A percentile compares a stretch with the other conserved stretches of the same genome.
Conservation (phyloP, 2,113 vertebrate species). For the Dasyornis broadbenti region DNA sequence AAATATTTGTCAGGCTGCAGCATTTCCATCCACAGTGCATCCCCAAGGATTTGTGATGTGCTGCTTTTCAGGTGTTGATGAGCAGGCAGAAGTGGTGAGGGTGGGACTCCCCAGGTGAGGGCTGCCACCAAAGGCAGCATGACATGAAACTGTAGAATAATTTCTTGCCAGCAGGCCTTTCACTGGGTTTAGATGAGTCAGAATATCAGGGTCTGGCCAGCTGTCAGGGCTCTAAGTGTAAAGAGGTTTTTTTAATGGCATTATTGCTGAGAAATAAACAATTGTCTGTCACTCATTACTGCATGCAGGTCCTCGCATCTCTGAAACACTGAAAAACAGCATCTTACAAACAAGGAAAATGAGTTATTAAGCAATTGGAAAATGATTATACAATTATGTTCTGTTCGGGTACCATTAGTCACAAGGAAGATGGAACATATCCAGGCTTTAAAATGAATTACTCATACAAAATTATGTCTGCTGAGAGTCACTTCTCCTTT, state of each 20-base stretch:
- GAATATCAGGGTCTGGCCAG: background rate
- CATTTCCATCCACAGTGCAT: background rate
- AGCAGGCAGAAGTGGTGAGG: background rate
- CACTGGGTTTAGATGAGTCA: background rate
- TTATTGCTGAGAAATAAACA: conserved; percentile 9
- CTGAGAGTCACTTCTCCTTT: conserved; percentile 54
- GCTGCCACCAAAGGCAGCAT: background rate
- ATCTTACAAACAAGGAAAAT: conserved; percentile 67
- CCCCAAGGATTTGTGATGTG: background rate
- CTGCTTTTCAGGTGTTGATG: background rate
- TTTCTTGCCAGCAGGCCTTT: background rate
- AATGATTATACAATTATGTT: conserved; percentile 71
- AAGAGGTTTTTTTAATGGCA: background rate
- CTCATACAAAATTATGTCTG: conserved; percentile 62
- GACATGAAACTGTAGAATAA: background rate
- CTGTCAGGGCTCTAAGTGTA: background rate
- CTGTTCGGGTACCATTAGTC: conserved; percentile 69
- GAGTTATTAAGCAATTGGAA: conserved; percentile 70
- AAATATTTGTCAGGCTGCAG: background rate
- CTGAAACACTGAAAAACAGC: conserved; percentile 53
- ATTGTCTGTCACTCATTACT: background rate
- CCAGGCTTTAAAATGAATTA: conserved; percentile 67
- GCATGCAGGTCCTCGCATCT: background rate
- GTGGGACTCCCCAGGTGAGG: background rate
- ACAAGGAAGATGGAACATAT: conserved; percentile 67